Base-by-base conservation (phyloP, 2,797 vertebrate genomes). In the Hydrophis major region DNA sequence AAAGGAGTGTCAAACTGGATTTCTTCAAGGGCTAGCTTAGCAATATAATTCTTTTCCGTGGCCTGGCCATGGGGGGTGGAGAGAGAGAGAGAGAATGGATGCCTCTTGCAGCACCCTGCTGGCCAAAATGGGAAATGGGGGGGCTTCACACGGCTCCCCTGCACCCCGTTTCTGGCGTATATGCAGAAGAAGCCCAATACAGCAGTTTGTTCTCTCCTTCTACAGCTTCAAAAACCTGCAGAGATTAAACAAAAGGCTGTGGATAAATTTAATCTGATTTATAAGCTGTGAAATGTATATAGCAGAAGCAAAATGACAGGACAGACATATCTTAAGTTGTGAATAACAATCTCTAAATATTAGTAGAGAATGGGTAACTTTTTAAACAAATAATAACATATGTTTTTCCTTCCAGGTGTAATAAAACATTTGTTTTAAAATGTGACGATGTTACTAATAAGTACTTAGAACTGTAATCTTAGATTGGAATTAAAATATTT, bases 261-360 rank as follows among this genome's bases (percentile, higher is more conserved):
- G 78, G 2, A 69, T 92, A 90, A 90, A 28, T 86, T 92, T n/a
- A n/a, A 92, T 47, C n/a, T 55, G 32, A 89, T 91, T 63, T 27
- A 89, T 89, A 91, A 91, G 20, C 50, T 57, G 83, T 59, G 5
- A 91, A 92, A 56, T 32, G 53, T 86, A 89, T 86, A 37, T 18
- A 50, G 25, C 50, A 91, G 66, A 90, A 90, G 42, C 89, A 89
- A 61, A 92, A 60, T 18, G 63, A 69, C 57, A 93, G 59, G 32
- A 37, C 27, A 91, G 57, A 89, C 13, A 18, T 47, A 28, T 20
- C 83, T 20, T 66, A 66, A 16, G 1, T 47, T 78, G 57, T 86
- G 14, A 28, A 61, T 32, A 78, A 60, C 37, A 14, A 59, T 88
- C 13, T 13, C 20, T 27, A 32, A 57, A 78, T 37, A 89, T 60